Evolutionary conservation across 2,113 vertebrate genomes (phyloP), one percentile per base, ranked within the genome.

Genomic region (Aleadryas rufinucha): DNA sequence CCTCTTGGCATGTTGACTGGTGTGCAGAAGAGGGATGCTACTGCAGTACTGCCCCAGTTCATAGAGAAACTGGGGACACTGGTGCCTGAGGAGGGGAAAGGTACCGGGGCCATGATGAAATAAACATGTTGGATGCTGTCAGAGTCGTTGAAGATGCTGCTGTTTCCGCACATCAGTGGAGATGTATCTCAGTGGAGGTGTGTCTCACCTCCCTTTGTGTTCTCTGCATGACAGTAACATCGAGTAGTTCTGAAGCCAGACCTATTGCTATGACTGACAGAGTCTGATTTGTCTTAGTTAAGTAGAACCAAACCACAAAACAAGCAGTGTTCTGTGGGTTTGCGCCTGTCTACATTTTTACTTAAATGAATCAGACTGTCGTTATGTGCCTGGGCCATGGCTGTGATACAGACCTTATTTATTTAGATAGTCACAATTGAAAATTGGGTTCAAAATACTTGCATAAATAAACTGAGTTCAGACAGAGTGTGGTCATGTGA

Each of bases 131-230:
- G 41, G 52, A 9, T 70, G 23, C 78, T 66, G 23, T 66, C 56
- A 19, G 35, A 70, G 17, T 37, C 26, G 4, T 33, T 45, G 9
- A 60, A 80, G 79, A 64, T 60, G n/a, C 49, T 83, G 21, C 37
- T 47, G 20, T 53, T 77, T 21, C 37, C 14, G 13, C 2, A 0
- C 41, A 2, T 16, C 6, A 6, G 13, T 70, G 35, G 22, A 33
- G 41, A 9, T 35, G 11, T 41, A 26, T 22, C 22, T 64, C 30
- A 5, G 4, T 16, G 59, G 26, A 74, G 39, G 9, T 42, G 27
- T 5, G 3, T 83, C 41, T 42, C 7, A 0, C 1, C 2, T 69
- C 2, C 30, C 23, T 69, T 21, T 69, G 22, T 61, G 66, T 69
- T 92, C 28, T 39, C 16, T 8, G 3, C 4, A 4, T 81, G 52